phyloP scores from a whole-genome alignment of 1,140 invertebrate genomes.

The Tetramorium simillimum region DNA sequence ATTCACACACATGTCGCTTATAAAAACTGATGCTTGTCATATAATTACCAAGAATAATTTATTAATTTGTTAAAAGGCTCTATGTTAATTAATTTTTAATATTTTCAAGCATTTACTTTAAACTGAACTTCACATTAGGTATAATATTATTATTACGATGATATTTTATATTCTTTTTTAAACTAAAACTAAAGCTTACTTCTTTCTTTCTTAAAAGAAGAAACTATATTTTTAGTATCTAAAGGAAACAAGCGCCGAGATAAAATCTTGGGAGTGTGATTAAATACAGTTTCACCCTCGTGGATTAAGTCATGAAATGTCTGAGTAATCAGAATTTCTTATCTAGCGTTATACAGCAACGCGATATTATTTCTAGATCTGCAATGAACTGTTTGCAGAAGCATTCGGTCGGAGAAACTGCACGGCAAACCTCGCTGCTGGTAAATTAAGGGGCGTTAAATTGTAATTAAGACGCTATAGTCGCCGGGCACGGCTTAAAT shows the following conservation, averaged over 20 bases:
- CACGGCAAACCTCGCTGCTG: constrained; percentile 26
- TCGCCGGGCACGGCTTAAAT: constrained; percentile 43
- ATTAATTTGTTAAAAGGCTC: neutral
- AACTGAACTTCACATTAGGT: neutral
- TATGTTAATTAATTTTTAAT: neutral
- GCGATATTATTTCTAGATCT: constrained; percentile 51
- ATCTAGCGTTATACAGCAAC: constrained; percentile 1
- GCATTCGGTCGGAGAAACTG: constrained; percentile 15
- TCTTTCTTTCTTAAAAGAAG: neutral
- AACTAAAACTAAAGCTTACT: neutral
- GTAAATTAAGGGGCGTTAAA: constrained; percentile 55
- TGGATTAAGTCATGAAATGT: constrained; percentile 1
- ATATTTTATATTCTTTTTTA: neutral
- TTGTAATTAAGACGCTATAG: constrained; percentile 57
- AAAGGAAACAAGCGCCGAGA: neutral
- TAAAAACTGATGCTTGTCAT: neutral
- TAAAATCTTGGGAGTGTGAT: constrained; percentile 14
- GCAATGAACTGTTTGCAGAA: constrained; percentile 36
- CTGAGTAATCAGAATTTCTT: constrained; percentile 49
- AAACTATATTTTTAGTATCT: neutral
- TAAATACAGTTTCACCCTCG: constrained; percentile 9
- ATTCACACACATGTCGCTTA: neutral
- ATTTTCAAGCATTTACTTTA: neutral
- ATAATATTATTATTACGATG: neutral
- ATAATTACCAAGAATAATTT: neutral